phyloP scores from a whole-genome alignment of 2,888 invertebrate species.

The Scaptomyza parva region DNA sequence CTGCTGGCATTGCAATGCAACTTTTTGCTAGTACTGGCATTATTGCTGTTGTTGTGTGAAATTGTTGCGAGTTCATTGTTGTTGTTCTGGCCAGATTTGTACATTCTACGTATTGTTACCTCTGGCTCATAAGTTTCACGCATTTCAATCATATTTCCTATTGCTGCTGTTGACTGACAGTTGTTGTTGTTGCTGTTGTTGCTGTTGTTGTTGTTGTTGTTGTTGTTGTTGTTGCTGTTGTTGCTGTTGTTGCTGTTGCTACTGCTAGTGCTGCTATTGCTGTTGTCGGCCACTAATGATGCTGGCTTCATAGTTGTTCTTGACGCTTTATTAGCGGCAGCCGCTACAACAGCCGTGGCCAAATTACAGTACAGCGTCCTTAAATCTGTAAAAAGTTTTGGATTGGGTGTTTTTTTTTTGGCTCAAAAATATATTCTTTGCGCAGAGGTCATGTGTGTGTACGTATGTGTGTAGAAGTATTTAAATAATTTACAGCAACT shows the following conservation, averaged over 20 bases:
- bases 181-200: conserved; percentile 14
- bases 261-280: conserved; percentile 22
- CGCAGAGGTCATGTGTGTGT: conserved; percentile 34
- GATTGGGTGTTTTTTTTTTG: conserved; percentile 80
- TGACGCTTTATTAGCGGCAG: conserved; percentile 67
- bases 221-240: conserved; percentile 34
- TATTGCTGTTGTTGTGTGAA: conserved; percentile 32
- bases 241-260: conserved; percentile 38
- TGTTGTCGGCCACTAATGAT: conserved; percentile 1
- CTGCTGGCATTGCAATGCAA: conserved; percentile 53
- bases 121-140: conserved; percentile 82
- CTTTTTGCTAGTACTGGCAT: conserved; percentile 28
- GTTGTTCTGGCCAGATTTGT: conserved; percentile 80
- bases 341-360: conserved; percentile 83
- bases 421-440: conserved; percentile 58
- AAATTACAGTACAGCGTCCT: conserved; percentile 84
- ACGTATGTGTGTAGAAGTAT: conserved; percentile 4
- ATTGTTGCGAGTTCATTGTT: conserved; percentile 25
- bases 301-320: conserved; percentile 45
- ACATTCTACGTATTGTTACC: conserved; percentile 84
- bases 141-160: conserved; percentile 41
- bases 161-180: conserved; percentile 30
- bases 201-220: neutral
- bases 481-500: conserved; percentile 55
- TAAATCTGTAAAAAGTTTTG: conserved; percentile 85